A percentile compares a stretch with the other conserved stretches of the same genome.
These are phyloP conservation scores for Sebastes iracundus DNA, from an alignment of 2,797 vertebrate species.

Conservation along the genomic window DNA sequence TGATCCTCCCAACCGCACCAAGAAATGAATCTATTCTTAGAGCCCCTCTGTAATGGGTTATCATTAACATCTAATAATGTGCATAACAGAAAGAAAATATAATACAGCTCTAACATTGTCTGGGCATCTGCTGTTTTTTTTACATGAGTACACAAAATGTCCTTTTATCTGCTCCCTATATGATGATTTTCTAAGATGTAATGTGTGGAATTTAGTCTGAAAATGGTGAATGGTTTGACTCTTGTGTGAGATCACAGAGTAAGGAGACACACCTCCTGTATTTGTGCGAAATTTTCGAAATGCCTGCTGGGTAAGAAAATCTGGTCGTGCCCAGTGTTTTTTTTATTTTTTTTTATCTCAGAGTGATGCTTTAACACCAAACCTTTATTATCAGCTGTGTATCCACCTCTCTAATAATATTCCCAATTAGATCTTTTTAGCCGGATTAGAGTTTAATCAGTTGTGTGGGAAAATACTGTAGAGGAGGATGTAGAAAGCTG, in stretches of 20 bases:
- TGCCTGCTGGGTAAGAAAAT: conserved; percentile 75
- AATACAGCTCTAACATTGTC: background rate
- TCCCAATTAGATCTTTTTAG: background rate
- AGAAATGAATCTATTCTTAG: conserved; percentile 3
- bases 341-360: background rate
- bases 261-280: conserved; percentile 73
- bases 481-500: background rate
- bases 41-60: background rate
- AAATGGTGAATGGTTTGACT: background rate
- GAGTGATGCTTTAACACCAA: conserved; percentile 29
- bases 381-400: background rate
- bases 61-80: conserved; percentile 12
- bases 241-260: conserved; percentile 8
- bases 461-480: background rate
- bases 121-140: background rate
- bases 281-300: conserved; percentile 72
- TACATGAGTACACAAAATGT: background rate
- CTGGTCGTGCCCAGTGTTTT: conserved; percentile 51
- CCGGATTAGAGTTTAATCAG: background rate
- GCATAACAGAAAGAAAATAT: background rate
- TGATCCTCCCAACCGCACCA: conserved; percentile 19
- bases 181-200: background rate
- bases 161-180: too few species aligned
- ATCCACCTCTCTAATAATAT: background rate
- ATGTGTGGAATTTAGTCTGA: background rate